These are phyloP conservation scores for Neosalanx taihuensis DNA, from an alignment of 2,797 vertebrate genomes.

Conservation along the genomic window DNA sequence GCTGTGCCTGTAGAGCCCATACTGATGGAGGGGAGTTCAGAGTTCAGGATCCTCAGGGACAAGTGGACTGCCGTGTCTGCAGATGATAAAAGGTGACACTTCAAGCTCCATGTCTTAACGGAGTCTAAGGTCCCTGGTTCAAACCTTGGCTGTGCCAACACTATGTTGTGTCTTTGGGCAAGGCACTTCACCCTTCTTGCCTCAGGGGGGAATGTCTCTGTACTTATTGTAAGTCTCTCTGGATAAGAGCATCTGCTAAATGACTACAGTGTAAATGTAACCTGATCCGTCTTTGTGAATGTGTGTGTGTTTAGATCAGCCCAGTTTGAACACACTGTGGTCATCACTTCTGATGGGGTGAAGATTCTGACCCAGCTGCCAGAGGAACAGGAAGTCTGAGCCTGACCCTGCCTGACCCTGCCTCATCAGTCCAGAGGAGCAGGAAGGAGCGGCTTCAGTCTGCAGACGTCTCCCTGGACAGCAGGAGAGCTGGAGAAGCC, in stretches of 20 bases:
- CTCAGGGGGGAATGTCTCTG: no score
- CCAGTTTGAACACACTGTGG: constrained; percentile 93
- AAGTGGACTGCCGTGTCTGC: constrained; percentile 91
- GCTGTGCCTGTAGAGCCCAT: constrained; percentile 83
- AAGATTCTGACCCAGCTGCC: constrained; percentile 82
- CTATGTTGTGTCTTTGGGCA: no score
- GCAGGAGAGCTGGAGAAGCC: no score
- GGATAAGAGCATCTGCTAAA: no score
- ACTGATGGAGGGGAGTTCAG: constrained; percentile 87
- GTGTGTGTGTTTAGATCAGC: constrained; percentile 77
- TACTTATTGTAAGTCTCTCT: no score
- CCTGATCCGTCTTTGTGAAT: constrained; percentile 12
- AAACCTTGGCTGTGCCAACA: no score
- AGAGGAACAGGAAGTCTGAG: constrained; percentile 53
- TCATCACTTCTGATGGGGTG: constrained; percentile 84
- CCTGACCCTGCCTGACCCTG: not conserved
- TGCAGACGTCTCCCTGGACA: no score
- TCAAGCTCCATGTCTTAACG: not conserved
- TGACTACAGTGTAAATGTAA: not conserved
- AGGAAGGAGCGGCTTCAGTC: no score
- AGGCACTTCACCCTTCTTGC: no score
- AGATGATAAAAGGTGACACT: constrained; percentile 85
- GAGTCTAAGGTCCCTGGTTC: not conserved
- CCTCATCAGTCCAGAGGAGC: no score
- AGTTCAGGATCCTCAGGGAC: constrained; percentile 87